phyloP scores from a whole-genome alignment of 2,797 vertebrate species.

The Sebastes reedi region DNA sequence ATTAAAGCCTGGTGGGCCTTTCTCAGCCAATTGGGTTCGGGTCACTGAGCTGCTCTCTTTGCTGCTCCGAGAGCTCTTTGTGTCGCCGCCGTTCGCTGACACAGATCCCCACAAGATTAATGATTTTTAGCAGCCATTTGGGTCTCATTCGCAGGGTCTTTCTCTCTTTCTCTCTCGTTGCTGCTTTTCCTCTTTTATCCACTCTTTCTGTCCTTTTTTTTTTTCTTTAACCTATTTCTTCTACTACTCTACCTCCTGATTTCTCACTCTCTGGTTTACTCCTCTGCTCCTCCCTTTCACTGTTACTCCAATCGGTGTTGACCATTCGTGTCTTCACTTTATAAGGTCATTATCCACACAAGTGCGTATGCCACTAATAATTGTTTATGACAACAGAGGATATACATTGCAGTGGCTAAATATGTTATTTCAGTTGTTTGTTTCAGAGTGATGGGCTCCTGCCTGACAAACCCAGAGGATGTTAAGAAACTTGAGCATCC shows the following conservation, averaged over 20 bases:
- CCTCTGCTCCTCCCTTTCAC: conserved; percentile 19
- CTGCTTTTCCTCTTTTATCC: conserved; percentile 46
- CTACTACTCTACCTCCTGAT: conserved; percentile 4
- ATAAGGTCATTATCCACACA: conserved; percentile 23
- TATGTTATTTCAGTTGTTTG: conserved; percentile 21
- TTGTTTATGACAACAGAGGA: not conserved
- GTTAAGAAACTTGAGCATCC: conserved; percentile 47
- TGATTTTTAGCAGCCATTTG: conserved; percentile 91
- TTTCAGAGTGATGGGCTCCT: conserved; percentile 17
- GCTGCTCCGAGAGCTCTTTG: conserved; percentile 91
- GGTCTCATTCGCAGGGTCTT: conserved; percentile 69
- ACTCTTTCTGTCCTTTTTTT: conserved; percentile 46
- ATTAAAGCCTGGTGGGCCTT: conserved; percentile 99
- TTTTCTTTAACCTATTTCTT: conserved; percentile 48
- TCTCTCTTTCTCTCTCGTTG: conserved; percentile 56
- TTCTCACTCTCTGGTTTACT: conserved; percentile 25
- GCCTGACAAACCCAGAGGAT: conserved; percentile 41
- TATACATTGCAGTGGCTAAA: not conserved
- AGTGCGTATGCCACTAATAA: not conserved
- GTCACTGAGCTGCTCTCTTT: conserved; percentile 99
- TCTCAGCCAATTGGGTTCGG: conserved; percentile 99
- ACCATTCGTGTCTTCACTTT: conserved; percentile 13
- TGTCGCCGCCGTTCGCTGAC: conserved; percentile 91
- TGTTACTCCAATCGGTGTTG: conserved; percentile 24
- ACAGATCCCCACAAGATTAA: conserved; percentile 97